These are phyloP conservation scores for Delphinapterus leucas DNA, from an alignment of 2,113 vertebrate species.

Conservation along the genomic window DNA sequence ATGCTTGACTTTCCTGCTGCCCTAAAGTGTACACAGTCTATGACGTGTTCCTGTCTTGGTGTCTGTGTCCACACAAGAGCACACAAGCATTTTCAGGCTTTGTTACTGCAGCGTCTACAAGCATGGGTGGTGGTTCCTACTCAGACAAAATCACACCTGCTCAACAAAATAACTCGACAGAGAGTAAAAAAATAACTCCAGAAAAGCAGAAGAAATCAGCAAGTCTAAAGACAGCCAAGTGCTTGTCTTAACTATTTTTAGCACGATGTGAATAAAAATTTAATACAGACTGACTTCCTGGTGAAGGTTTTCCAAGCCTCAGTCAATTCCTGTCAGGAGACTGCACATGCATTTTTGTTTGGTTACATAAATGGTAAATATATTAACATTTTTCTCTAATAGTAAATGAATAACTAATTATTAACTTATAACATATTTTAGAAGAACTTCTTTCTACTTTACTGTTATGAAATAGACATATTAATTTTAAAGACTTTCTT, in stretches of 20 bases:
- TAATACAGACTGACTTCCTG: background rate
- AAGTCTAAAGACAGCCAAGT: background rate
- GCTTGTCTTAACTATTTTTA: background rate
- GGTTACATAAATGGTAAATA: background rate
- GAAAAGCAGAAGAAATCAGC: background rate
- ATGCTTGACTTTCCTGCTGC: background rate
- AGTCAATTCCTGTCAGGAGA: background rate
- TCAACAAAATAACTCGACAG: background rate
- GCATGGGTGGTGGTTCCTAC: background rate
- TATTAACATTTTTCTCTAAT: background rate
- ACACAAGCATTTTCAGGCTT: background rate
- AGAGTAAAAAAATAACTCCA: background rate
- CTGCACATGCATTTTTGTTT: background rate
- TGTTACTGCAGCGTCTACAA: background rate
- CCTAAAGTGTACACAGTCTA: background rate
- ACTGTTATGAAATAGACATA: background rate
- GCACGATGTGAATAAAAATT: background rate
- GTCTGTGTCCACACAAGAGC: background rate
- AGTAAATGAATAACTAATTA: background rate
- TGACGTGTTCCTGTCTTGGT: background rate
- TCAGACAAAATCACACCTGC: background rate
- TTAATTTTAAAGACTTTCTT: slow-evolving; percentile 15
- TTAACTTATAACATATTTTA: background rate
- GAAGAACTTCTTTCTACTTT: background rate
- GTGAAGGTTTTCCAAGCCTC: background rate